These are phyloP conservation scores for Drosophila orosa DNA, from an alignment of 1,140 invertebrate genomes.

Conservation along the genomic window DNA sequence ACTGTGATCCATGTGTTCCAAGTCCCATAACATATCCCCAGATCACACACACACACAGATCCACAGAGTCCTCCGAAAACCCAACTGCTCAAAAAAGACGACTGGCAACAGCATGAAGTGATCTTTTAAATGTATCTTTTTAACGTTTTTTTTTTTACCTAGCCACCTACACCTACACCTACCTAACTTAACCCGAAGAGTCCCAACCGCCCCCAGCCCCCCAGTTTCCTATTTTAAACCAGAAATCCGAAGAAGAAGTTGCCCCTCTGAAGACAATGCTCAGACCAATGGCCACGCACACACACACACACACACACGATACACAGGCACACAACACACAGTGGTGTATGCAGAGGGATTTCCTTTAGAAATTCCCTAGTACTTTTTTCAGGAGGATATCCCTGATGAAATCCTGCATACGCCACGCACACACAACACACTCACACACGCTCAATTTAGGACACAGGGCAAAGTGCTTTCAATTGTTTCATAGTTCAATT, in stretches of 20 bases:
- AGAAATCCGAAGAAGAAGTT: conserved; percentile 3
- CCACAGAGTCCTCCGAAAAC: conserved; percentile 7
- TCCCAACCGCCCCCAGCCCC: not conserved
- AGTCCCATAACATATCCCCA: conserved; percentile 13
- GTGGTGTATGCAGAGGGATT: not conserved
- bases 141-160: conserved; percentile 10
- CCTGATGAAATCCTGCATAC: not conserved
- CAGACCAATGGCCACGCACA: conserved; percentile 13
- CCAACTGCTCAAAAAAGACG: conserved; percentile 39
- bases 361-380: not conserved
- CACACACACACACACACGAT: not conserved
- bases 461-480: conserved; percentile 66
- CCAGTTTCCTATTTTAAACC: not conserved
- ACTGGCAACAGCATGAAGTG: conserved; percentile 52
- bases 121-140: conserved; percentile 47
- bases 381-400: not conserved
- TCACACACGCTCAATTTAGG: conserved; percentile 9
- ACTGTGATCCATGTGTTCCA: conserved; percentile 17
- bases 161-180: conserved; percentile 1
- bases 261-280: conserved; percentile 7
- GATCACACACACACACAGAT: conserved; percentile 1
- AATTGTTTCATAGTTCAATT: conserved; percentile 68
- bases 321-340: not conserved
- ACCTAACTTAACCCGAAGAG: conserved; percentile 2
- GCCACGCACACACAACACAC: conserved; percentile 1